phyloP scores from a whole-genome alignment of 53 echinoderm and acorn worm species.

The Holothuria leucospilota region DNA sequence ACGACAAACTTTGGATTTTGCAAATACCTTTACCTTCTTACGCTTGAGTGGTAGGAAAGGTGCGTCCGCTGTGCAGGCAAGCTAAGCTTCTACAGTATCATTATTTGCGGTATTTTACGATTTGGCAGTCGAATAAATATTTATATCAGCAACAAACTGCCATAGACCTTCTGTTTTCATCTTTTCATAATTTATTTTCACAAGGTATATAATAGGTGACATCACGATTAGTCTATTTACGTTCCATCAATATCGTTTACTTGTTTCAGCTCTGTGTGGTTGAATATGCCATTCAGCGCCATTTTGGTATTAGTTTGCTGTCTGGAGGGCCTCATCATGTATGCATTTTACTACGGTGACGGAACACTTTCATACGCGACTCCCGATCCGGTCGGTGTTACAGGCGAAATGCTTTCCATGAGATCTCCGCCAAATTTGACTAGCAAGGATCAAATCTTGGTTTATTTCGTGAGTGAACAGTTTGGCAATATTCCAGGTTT shows the following conservation, averaged over 20 bases:
- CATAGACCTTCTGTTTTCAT: background rate
- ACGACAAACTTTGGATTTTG: no score
- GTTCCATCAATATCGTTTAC: background rate
- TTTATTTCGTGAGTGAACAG: slow-evolving; percentile 36
- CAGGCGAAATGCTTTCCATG: slow-evolving; percentile 6
- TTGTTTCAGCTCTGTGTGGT: slow-evolving; percentile 54
- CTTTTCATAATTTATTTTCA: background rate
- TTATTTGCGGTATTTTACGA: no score
- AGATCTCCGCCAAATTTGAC: slow-evolving; percentile 41
- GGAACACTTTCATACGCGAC: background rate
- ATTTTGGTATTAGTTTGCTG: slow-evolving; percentile 48
- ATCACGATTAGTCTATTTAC: background rate
- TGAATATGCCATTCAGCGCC: slow-evolving; percentile 63
- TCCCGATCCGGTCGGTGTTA: background rate
- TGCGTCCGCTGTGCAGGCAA: no score
- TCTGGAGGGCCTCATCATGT: slow-evolving; percentile 65
- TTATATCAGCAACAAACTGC: no score
- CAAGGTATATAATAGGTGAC: no score
- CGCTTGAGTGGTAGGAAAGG: no score
- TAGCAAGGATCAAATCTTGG: slow-evolving; percentile 36
- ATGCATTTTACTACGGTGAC: slow-evolving; percentile 60
- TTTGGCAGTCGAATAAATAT: no score
- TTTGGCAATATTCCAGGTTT: slow-evolving; percentile 69
- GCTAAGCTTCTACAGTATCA: no score
- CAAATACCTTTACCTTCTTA: no score